These are phyloP conservation scores for Piscicola geometra DNA, from an alignment of 2,888 invertebrate species.

Conservation along the genomic window DNA sequence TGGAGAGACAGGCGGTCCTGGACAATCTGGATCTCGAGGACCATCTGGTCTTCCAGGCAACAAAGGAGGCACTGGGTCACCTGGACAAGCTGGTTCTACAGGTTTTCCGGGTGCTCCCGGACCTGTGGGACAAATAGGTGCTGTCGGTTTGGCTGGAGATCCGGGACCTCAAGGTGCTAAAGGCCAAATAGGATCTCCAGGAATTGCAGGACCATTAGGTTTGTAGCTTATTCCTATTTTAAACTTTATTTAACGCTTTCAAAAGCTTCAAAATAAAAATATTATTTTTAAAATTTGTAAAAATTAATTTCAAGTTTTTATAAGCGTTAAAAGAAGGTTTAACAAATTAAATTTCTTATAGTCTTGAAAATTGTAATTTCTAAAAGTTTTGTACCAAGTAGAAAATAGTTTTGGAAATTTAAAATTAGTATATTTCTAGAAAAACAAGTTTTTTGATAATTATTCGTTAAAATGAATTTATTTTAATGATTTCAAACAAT, in stretches of 20 bases:
- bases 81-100: conserved; percentile 44
- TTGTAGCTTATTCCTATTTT: conserved; percentile 32
- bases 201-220: conserved; percentile 33
- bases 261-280: too few species aligned
- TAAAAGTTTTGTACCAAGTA: neutral
- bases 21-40: conserved; percentile 30
- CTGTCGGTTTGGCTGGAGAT: conserved; percentile 39
- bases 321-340: too few species aligned
- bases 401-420: neutral
- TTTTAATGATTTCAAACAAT: conserved; percentile 59
- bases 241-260: neutral
- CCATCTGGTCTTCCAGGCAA: conserved; percentile 37
- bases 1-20: conserved; percentile 6
- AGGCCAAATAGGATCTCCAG: conserved; percentile 6
- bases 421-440: neutral
- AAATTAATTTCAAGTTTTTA: too few species aligned
- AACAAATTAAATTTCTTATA: too few species aligned
- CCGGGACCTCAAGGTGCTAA: conserved; percentile 37
- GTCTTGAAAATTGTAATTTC: too few species aligned
- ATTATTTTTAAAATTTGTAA: too few species aligned
- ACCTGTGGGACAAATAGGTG: conserved; percentile 42
- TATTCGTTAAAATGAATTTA: too few species aligned
- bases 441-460: neutral
- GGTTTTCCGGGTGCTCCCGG: conserved; percentile 41
- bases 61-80: conserved; percentile 41